These are phyloP conservation scores for Heliconius himera DNA, from an alignment of 1,140 invertebrate species.

Conservation along the genomic window DNA sequence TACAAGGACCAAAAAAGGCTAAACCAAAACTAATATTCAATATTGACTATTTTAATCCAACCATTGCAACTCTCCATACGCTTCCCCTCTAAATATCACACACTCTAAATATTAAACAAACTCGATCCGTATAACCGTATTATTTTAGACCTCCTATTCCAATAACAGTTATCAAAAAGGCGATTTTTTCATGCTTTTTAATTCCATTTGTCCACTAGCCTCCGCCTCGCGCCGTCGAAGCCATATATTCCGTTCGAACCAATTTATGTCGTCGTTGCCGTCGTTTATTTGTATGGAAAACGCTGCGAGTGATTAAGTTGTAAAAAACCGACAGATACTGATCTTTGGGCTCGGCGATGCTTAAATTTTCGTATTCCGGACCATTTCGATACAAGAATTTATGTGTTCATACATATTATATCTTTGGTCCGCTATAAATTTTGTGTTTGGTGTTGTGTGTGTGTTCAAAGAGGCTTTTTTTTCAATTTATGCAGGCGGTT, in stretches of 20 bases:
- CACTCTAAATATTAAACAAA: constrained; percentile 5
- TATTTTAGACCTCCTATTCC: constrained; percentile 7
- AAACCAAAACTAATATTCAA: not conserved
- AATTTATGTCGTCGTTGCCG: constrained; percentile 55
- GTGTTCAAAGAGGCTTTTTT: no score
- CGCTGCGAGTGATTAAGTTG: constrained; percentile 39
- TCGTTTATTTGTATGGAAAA: constrained; percentile 50
- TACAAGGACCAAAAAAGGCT: not conserved
- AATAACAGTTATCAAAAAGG: constrained; percentile 13
- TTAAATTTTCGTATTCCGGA: constrained; percentile 22
- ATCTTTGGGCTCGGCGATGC: constrained; percentile 25
- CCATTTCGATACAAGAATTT: constrained; percentile 28
- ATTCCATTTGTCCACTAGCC: constrained; percentile 38
- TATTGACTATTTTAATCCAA: not conserved
- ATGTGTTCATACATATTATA: constrained; percentile 8
- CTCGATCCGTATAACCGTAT: not conserved
- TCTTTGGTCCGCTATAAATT: not conserved
- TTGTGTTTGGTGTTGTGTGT: no score
- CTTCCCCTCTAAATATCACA: not conserved
- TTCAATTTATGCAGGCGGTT: no score
- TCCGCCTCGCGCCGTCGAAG: constrained; percentile 34
- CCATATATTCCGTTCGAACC: constrained; percentile 55
- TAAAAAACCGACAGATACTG: constrained; percentile 39
- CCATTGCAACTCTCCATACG: not conserved
- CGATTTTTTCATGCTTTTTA: constrained; percentile 27